Conservation (phyloP, 1,140 invertebrate species). For the Theocolax elegans region DNA sequence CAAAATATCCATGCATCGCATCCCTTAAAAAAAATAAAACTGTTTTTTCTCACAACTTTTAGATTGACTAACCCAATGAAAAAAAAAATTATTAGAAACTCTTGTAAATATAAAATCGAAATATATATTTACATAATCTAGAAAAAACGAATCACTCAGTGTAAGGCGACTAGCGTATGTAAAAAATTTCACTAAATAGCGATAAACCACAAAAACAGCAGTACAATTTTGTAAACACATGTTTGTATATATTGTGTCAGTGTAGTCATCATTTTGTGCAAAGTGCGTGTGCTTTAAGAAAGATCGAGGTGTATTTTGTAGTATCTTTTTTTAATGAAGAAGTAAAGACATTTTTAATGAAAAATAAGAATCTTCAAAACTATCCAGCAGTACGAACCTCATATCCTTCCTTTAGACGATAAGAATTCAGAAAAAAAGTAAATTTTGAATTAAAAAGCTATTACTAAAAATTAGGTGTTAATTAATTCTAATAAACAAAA, state of each 20-base stretch:
- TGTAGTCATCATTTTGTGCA: neutral
- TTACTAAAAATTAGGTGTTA: neutral
- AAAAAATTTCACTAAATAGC: conserved; percentile 1
- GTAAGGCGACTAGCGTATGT: conserved; percentile 25
- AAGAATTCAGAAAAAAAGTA: conserved; percentile 56
- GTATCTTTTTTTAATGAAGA: conserved; percentile 3
- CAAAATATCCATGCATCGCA: too few relatives aligned
- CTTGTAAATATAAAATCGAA: too few relatives aligned
- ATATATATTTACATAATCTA: too few relatives aligned
- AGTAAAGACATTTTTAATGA: too few relatives aligned
- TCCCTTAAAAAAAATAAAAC: too few relatives aligned
- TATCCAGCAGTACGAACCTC: conserved; percentile 71
- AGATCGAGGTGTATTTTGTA: conserved; percentile 26
- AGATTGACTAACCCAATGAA: neutral
- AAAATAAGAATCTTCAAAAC: conserved; percentile 47
- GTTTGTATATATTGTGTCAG: conserved; percentile 19
- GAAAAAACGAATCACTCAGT: conserved; percentile 26
- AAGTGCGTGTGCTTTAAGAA: conserved; percentile 26
- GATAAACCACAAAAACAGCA: conserved; percentile 1
- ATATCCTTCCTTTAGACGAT: conserved; percentile 73
- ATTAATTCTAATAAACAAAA: too few relatives aligned
- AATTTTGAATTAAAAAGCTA: conserved; percentile 52
- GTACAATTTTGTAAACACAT: conserved; percentile 22
- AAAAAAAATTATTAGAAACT: too few relatives aligned
- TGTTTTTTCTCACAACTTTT: too few relatives aligned